Conservation (phyloP, 2,888 invertebrate genomes). For the Cistogaster globosa region DNA sequence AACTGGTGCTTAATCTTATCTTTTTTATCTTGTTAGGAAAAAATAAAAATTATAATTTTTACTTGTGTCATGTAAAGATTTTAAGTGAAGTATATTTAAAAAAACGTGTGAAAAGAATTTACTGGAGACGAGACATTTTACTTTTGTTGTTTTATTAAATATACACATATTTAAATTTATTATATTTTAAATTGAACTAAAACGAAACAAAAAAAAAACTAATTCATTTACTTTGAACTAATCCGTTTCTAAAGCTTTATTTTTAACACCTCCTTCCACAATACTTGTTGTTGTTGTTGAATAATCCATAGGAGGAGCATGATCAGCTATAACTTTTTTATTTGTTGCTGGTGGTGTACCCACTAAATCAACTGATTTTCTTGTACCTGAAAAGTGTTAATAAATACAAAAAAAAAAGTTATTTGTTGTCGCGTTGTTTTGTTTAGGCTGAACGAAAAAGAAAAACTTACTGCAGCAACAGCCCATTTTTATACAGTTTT, state of each 20-base stretch:
- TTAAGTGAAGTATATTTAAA: too few species aligned
- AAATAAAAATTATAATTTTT: too few species aligned
- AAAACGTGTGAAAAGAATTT: too few species aligned
- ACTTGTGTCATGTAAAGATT: too few species aligned
- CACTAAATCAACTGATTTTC: conserved; percentile 66
- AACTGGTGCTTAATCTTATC: too few species aligned
- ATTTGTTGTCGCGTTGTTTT: background rate
- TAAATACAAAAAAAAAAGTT: too few species aligned
- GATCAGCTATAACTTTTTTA: conserved; percentile 55
- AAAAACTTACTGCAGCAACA: conserved; percentile 62
- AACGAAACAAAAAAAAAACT: too few species aligned
- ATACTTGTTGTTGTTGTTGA: conserved; percentile 14
- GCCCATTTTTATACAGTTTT: conserved; percentile 60
- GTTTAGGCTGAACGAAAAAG: background rate
- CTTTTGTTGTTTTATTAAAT: too few species aligned
- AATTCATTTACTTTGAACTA: background rate
- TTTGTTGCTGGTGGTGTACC: conserved; percentile 50
- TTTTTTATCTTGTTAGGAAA: too few species aligned
- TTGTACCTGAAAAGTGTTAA: conserved; percentile 47
- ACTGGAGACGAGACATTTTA: too few species aligned
- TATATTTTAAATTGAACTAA: too few species aligned
- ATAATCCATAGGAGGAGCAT: conserved; percentile 47
- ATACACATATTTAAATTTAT: too few species aligned
- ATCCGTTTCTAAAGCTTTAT: conserved; percentile 65
- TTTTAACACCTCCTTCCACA: conserved; percentile 43